Evolutionary conservation across 2,113 vertebrate genomes (phyloP).

Genomic region (Sinocyclocheilus anophthalmus): DNA sequence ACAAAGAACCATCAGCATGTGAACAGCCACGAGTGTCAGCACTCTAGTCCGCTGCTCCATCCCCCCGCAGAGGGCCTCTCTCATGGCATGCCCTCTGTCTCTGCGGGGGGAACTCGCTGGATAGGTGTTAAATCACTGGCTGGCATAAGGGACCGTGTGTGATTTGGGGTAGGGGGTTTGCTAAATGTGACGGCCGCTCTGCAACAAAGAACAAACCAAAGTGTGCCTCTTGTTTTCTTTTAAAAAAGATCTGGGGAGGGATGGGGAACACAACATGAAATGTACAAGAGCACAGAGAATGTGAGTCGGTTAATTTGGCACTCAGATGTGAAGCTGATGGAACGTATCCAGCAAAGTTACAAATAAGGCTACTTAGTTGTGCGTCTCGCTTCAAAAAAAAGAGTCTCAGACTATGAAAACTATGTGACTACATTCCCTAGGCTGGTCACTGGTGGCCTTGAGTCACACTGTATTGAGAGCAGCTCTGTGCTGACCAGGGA

Average conservation of each 20-base stretch:
- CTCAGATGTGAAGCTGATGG: slow-evolving; percentile 9
- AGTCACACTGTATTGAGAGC: neutral
- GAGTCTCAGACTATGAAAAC: neutral
- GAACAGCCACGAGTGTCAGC: slow-evolving; percentile 57
- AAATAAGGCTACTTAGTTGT: slow-evolving; percentile 21
- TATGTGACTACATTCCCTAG: neutral
- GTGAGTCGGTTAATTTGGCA: neutral
- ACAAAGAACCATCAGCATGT: slow-evolving; percentile 75
- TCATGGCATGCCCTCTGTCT: slow-evolving; percentile 56
- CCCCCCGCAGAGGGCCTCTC: slow-evolving; percentile 21
- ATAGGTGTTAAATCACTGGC: slow-evolving; percentile 47
- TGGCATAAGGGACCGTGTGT: slow-evolving; percentile 43
- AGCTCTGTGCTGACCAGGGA: neutral
- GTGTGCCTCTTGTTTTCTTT: slow-evolving; percentile 55
- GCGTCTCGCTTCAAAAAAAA: neutral
- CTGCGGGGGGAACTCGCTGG: neutral
- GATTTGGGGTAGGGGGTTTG: slow-evolving; percentile 28
- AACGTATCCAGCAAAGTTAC: neutral
- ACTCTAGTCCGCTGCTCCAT: neutral
- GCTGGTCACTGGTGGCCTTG: neutral
- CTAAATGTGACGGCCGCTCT: neutral
- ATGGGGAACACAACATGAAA: neutral
- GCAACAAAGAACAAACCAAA: slow-evolving; percentile 45
- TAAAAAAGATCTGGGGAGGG: slow-evolving; percentile 21
- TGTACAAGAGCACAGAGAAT: neutral